A percentile compares a stretch with the other conserved stretches of the same genome.
Conservation (phyloP, 2,797 vertebrate genomes). For the Alectoris magna region DNA sequence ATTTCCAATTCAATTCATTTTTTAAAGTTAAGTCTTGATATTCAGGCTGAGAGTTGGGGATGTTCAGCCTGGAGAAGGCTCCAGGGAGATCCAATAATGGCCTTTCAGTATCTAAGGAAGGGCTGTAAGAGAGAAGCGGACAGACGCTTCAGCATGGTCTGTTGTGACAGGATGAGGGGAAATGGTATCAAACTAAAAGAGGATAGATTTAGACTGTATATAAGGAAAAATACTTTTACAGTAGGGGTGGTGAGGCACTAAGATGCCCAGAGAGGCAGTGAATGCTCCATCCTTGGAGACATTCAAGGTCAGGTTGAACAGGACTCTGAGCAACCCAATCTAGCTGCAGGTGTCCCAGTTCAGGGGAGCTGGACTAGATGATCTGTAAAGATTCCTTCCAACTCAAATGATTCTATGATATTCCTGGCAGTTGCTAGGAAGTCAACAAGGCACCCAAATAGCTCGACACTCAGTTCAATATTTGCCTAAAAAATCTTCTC, state of each 20-base stretch:
- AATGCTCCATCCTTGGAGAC: background rate
- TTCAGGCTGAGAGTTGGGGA: background rate
- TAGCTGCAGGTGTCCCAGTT: background rate
- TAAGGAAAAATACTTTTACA: no score
- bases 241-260: no score
- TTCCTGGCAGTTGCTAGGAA: background rate
- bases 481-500: background rate
- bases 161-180: no score
- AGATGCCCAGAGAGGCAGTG: background rate
- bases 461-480: accelerated
- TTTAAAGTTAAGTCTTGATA: background rate
- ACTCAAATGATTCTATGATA: background rate
- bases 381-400: background rate
- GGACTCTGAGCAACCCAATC: background rate
- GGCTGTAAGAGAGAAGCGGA: background rate
- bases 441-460: background rate
- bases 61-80: background rate
- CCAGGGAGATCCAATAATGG: background rate
- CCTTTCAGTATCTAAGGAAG: background rate
- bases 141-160: background rate
- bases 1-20: background rate
- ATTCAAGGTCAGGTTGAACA: background rate
- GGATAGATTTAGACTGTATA: no score
- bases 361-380: background rate
- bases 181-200: no score